Base-by-base conservation (phyloP, 2,888 invertebrate genomes). In the Agrenia bidenticulata region DNA sequence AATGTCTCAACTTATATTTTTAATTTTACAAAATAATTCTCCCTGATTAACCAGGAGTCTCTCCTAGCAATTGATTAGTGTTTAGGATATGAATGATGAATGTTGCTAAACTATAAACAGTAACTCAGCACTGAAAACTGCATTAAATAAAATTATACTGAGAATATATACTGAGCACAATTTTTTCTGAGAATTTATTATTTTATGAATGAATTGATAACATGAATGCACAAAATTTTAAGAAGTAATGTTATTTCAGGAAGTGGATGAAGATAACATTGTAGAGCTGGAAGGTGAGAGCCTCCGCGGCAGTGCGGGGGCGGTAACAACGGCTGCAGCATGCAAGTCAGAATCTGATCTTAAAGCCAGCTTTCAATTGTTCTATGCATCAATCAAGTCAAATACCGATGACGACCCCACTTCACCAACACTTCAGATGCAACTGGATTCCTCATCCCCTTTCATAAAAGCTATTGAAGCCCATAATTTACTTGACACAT, bases 221-320 rank as follows among this genome's bases (percentile, higher is more conserved):
- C n/a, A n/a, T n/a, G n/a, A n/a, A n/a, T n/a, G n/a, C n/a, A n/a
- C n/a, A n/a, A n/a, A n/a, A n/a, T n/a, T n/a, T n/a, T n/a, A n/a
- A n/a, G n/a, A n/a, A n/a, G n/a, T n/a, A n/a, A n/a, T n/a, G n/a
- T 62, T 62, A 70, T 60, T 80, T 79, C 81, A 87, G 85, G 88
- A 88, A 81, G 88, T 88, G 19, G 88, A 88, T 76, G 88, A 88
- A 77, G 87, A 87, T 45, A 84, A 83, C 73, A 69, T 77, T 23
- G 80, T 82, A 13, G 83, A 83, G 51, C 83, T 82, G 41, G 77
- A 77, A 4, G 77, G 79, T 58, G 73, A 78, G 21, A 72, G 78
- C 26, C 77, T 78, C 41, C 78, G 75, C 17, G 79, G 81, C 62
- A 80, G 83, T 2, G 79, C 81, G 32, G 82, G 81, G 9, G 66